These are phyloP conservation scores for Vimba vimba DNA, from an alignment of 2,113 vertebrate species.

Conservation along the genomic window DNA sequence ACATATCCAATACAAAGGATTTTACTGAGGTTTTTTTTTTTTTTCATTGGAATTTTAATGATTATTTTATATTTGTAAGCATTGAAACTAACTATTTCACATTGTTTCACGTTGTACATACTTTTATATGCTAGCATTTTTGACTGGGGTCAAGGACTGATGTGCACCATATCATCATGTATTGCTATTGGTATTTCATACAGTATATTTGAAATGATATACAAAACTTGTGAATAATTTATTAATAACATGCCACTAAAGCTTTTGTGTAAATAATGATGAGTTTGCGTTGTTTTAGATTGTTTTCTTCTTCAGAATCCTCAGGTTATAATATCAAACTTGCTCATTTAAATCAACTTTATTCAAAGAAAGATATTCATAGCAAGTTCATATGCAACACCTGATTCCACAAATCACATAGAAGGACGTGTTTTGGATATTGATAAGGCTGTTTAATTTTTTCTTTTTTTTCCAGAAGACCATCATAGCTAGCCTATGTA, in stretches of 20 bases:
- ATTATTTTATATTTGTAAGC: slow-evolving; percentile 43
- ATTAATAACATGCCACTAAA: slow-evolving; percentile 20
- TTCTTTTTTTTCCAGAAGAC: not conserved
- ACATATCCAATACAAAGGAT: not conserved
- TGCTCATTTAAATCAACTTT: not conserved
- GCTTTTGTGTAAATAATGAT: not conserved
- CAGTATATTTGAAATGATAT: not conserved
- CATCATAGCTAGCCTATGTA: not conserved
- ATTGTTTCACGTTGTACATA: not conserved
- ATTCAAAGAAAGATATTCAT: not conserved
- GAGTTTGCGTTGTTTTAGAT: not conserved
- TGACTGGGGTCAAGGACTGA: not conserved
- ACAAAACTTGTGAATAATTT: slow-evolving; percentile 15
- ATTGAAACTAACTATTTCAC: not conserved
- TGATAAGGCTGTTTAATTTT: not conserved
- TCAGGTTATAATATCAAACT: not conserved
- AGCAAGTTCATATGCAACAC: not conserved
- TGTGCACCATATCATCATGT: not conserved
- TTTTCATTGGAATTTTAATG: not conserved
- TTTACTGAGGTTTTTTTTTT: slow-evolving; percentile 3
- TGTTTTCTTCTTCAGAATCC: not conserved
- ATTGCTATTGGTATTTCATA: slow-evolving; percentile 7
- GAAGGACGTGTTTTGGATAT: not conserved
- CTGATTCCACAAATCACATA: not conserved
- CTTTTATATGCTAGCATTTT: not conserved